Conservation (phyloP, 2,888 invertebrate genomes). For the Drosophila macrothrix region DNA sequence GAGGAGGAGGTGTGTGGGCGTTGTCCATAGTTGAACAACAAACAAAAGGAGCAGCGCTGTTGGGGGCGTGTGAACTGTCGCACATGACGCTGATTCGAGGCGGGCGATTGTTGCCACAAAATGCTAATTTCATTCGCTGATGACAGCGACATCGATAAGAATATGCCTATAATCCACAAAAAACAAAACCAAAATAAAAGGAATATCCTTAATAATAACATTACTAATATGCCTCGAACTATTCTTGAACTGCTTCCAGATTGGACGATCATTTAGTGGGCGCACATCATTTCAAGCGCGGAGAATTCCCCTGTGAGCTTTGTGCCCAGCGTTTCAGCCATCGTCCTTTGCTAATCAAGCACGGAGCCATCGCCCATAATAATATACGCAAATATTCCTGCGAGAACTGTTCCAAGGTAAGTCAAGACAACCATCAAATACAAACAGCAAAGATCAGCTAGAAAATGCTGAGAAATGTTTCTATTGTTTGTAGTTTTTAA, state of each 20-base stretch:
- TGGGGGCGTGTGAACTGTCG: constrained; percentile 76
- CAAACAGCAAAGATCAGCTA: neutral
- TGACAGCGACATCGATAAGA: constrained; percentile 60
- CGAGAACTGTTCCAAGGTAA: constrained; percentile 95
- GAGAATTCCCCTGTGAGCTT: constrained; percentile 93
- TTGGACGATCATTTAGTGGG: constrained; percentile 93
- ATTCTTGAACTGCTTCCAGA: constrained; percentile 85
- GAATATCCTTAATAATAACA: constrained; percentile 4
- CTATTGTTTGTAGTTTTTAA: fast-evolving
- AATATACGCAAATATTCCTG: constrained; percentile 95
- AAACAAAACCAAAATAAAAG: neutral
- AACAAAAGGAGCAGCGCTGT: constrained; percentile 54
- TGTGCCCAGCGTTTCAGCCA: constrained; percentile 94
- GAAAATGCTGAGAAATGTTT: neutral
- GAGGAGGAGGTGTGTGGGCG: constrained; percentile 37
- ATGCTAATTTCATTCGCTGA: constrained; percentile 73
- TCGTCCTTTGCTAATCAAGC: constrained; percentile 92
- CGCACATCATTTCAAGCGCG: constrained; percentile 91
- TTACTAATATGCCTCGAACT: constrained; percentile 3
- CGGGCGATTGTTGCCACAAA: constrained; percentile 54
- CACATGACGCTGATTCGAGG: constrained; percentile 76
- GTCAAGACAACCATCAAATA: constrained; percentile 53
- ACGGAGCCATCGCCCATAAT: constrained; percentile 92
- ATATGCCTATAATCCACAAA: neutral
- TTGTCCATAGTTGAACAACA: constrained; percentile 57